A percentile compares a stretch with the other conserved stretches of the same genome.
Evolutionary conservation across 2,888 invertebrate genomes (phyloP).

Genomic region (Tetranychus truncatus): DNA sequence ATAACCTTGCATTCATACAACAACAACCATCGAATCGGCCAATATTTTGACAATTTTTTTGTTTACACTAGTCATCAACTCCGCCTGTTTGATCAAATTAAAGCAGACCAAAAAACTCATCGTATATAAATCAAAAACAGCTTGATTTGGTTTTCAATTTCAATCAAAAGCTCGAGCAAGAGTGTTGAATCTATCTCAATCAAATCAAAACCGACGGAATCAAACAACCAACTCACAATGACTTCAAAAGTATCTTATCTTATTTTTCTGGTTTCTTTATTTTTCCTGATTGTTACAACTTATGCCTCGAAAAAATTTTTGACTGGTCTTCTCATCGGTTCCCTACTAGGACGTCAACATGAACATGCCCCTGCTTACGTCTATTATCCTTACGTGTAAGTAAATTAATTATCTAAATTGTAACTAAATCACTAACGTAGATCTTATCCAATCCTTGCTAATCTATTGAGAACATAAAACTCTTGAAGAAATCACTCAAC

Average conservation of each 20-base stretch:
- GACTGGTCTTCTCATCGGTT: background rate
- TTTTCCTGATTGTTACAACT: background rate
- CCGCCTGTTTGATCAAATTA: background rate
- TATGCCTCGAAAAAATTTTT: background rate
- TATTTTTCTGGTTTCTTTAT: background rate
- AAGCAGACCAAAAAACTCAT: too few species aligned
- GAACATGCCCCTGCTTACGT: background rate
- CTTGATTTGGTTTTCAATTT: background rate
- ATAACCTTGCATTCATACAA: background rate
- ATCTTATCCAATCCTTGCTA: too few species aligned
- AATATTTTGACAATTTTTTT: background rate
- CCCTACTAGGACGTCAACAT: background rate
- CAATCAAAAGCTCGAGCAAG: background rate
- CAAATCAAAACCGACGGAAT: background rate
- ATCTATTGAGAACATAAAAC: too few species aligned
- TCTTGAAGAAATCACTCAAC: too few species aligned
- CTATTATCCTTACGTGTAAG: background rate
- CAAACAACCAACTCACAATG: background rate
- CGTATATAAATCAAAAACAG: too few species aligned
- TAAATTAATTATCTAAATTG: background rate
- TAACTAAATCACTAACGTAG: too few species aligned
- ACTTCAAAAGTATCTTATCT: background rate
- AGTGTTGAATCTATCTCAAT: background rate
- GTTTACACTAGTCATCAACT: background rate
- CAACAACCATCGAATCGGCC: background rate